Conservation (phyloP, 2,113 vertebrate species). For the Myotis davidii region DNA sequence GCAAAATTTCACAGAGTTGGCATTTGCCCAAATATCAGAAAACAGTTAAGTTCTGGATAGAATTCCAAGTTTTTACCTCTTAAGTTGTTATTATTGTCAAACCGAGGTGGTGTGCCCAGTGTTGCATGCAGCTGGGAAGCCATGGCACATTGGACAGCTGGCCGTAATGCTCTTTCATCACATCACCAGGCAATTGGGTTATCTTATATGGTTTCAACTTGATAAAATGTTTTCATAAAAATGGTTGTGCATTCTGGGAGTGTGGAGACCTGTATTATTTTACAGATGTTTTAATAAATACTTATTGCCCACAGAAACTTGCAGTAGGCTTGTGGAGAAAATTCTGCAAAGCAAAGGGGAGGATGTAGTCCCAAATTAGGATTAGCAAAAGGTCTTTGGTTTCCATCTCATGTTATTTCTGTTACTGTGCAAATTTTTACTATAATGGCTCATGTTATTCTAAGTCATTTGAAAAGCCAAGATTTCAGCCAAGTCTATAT, state of each 20-base stretch:
- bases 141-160: not conserved
- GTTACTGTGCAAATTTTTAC: not conserved
- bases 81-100: slow-evolving; percentile 9
- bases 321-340: not conserved
- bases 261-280: not conserved
- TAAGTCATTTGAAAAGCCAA: slow-evolving; percentile 44
- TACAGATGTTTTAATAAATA: slow-evolving; percentile 20
- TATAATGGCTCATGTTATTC: not conserved
- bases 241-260: not conserved
- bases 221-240: slow-evolving; percentile 34
- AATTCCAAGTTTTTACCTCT: slow-evolving; percentile 14
- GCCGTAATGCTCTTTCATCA: not conserved
- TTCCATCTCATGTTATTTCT: slow-evolving; percentile 30
- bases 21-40: slow-evolving; percentile 20
- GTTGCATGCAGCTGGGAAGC: not conserved
- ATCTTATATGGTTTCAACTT: slow-evolving; percentile 16
- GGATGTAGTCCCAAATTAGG: not conserved
- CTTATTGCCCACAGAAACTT: not conserved
- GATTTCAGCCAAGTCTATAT: slow-evolving; percentile 13
- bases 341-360: not conserved
- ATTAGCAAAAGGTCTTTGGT: slow-evolving; percentile 29
- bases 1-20: not conserved
- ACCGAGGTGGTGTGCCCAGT: not conserved
- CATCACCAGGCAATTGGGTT: not conserved
- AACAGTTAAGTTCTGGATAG: not conserved